These are phyloP conservation scores for Myiotriccus ornatus DNA, from an alignment of 2,797 vertebrate species.

Conservation along the genomic window DNA sequence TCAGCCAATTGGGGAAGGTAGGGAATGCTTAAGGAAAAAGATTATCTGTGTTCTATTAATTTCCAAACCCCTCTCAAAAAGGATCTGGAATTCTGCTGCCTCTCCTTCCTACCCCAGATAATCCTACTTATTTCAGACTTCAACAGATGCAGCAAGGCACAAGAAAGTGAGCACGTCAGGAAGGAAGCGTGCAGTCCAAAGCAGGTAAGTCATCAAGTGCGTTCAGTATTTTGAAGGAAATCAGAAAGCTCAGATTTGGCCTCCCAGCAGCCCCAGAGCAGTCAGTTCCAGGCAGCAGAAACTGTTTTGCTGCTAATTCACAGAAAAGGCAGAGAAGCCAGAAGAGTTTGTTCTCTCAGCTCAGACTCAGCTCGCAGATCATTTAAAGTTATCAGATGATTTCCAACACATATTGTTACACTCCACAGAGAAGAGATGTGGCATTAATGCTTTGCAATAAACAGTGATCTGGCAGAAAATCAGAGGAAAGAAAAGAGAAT, in stretches of 20 bases:
- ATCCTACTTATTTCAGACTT: neutral
- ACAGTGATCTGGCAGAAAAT: neutral
- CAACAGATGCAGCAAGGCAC: neutral
- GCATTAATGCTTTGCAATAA: neutral
- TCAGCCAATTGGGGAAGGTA: fast-evolving
- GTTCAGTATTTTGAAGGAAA: neutral
- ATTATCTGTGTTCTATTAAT: neutral
- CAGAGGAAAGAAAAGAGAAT: neutral
- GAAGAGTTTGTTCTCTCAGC: neutral
- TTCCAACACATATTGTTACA: neutral
- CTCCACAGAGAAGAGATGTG: neutral
- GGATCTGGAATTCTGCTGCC: neutral
- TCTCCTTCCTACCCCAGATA: neutral
- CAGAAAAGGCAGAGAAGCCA: neutral
- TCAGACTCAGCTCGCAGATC: neutral
- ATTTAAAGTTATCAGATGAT: neutral
- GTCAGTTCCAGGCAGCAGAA: neutral
- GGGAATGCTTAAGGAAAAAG: neutral
- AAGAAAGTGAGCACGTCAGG: neutral
- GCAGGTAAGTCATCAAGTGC: neutral
- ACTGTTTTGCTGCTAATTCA: neutral
- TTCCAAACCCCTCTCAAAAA: neutral
- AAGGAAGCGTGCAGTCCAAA: neutral
- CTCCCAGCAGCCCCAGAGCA: neutral
- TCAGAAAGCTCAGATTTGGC: neutral